phyloP scores from a whole-genome alignment of 92 coral and sea anemone genomes.

The Porites lobata region DNA sequence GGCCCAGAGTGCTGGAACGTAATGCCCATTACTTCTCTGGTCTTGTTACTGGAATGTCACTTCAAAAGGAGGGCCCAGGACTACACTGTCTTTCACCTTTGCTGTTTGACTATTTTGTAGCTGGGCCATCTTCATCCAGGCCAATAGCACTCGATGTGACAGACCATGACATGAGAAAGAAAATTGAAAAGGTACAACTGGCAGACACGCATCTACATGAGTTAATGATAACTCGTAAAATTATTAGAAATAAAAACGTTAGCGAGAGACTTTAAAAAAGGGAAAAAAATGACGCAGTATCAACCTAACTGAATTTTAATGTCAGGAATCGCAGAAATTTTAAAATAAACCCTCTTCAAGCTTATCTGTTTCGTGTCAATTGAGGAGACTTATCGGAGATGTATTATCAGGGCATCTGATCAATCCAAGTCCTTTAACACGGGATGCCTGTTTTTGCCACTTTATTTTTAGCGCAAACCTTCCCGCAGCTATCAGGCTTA shows the following conservation, averaged over 20 bases:
- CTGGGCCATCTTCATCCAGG: slow-evolving; percentile 11
- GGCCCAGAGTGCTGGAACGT: slow-evolving; percentile 41
- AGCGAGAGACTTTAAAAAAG: too few species aligned
- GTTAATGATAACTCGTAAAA: background rate
- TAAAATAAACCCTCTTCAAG: too few species aligned
- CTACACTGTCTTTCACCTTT: slow-evolving; percentile 37
- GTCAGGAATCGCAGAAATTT: too few species aligned
- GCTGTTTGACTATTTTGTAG: background rate
- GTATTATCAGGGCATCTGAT: background rate
- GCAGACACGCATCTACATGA: background rate
- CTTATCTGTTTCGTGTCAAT: too few species aligned
- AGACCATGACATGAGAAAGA: slow-evolving; percentile 16
- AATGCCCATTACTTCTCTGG: slow-evolving; percentile 34
- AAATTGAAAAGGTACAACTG: slow-evolving; percentile 15
- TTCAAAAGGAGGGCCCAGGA: slow-evolving; percentile 48
- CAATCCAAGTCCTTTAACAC: background rate
- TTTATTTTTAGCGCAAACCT: background rate
- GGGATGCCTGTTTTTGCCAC: background rate
- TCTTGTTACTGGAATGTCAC: slow-evolving; percentile 35
- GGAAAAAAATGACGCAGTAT: too few species aligned
- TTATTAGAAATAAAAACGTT: background rate
- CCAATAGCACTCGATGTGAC: slow-evolving; percentile 23
- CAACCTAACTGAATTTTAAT: too few species aligned
- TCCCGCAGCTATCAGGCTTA: background rate
- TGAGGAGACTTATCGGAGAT: background rate